Conservation (phyloP, 2,888 invertebrate species). For the Druceiella hillmani region DNA sequence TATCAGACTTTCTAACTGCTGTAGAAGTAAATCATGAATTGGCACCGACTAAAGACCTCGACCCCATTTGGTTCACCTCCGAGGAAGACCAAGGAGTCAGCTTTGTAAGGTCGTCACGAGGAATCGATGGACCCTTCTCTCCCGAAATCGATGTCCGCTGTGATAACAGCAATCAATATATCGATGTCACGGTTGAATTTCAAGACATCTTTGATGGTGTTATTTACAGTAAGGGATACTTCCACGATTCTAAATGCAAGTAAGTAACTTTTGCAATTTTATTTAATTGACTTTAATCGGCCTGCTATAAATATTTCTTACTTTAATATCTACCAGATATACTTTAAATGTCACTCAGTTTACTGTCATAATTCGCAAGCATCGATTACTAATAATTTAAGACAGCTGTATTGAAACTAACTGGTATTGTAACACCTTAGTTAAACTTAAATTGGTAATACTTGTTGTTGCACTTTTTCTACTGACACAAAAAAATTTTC, state of each 20-base stretch:
- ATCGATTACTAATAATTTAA: no score
- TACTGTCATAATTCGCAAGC: no score
- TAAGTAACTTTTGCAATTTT: conserved; percentile 32
- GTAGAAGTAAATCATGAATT: conserved; percentile 43
- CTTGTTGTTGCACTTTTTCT: no score
- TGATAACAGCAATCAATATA: conserved; percentile 39
- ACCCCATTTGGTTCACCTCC: conserved; percentile 36
- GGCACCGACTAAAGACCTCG: conserved; percentile 37
- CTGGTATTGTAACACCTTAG: no score
- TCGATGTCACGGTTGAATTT: conserved; percentile 60
- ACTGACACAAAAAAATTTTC: no score
- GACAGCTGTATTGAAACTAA: no score
- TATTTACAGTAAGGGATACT: conserved; percentile 65
- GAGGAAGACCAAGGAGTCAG: conserved; percentile 40
- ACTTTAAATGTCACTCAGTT: no score
- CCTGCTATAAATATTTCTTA: conserved; percentile 2
- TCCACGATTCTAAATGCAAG: conserved; percentile 63
- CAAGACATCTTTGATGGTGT: conserved; percentile 59
- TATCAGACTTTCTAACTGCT: conserved; percentile 36
- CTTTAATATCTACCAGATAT: no score
- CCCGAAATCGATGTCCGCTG: conserved; percentile 61
- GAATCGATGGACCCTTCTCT: conserved; percentile 45
- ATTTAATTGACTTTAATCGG: conserved; percentile 3
- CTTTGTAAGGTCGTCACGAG: conserved; percentile 44
- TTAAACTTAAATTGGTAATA: no score